phyloP scores from a whole-genome alignment of 2,888 invertebrate species.

The Spodoptera exigua region DNA sequence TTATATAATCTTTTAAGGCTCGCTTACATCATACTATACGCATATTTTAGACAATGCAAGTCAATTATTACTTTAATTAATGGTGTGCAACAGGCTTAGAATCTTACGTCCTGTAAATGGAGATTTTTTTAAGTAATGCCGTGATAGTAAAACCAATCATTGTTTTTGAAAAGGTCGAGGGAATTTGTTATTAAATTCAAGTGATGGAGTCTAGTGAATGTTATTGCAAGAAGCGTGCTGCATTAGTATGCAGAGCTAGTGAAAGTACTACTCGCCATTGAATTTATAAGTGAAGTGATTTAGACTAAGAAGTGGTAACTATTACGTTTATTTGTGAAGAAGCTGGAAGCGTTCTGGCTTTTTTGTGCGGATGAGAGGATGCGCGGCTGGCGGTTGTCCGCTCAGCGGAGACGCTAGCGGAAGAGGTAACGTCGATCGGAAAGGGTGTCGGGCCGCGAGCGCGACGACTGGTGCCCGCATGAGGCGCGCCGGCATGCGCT shows the following conservation, averaged over 20 bases:
- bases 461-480: constrained; percentile 88
- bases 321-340: constrained; percentile 52
- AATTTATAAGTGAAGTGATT: constrained; percentile 52
- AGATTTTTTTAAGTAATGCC: no score
- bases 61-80: no score
- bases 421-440: constrained; percentile 73
- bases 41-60: no score
- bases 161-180: constrained; percentile 69
- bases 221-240: constrained; percentile 48
- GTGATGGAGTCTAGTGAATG: constrained; percentile 77
- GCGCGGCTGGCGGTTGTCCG: constrained; percentile 78
- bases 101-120: no score
- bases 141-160: constrained; percentile 38
- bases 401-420: constrained; percentile 81
- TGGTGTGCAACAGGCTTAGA: no score
- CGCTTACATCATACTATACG: no score
- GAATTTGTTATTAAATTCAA: constrained; percentile 47
- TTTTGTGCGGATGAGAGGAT: constrained; percentile 81
- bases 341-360: constrained; percentile 58
- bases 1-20: no score
- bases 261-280: constrained; percentile 62
- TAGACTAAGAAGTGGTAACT: constrained; percentile 40
- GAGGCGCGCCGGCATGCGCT: constrained; percentile 88
- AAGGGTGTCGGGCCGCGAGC: constrained; percentile 89
- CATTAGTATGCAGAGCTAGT: constrained; percentile 55